These are phyloP conservation scores for Neodiprion pinetum DNA, from an alignment of 1,140 invertebrate species.

Conservation along the genomic window DNA sequence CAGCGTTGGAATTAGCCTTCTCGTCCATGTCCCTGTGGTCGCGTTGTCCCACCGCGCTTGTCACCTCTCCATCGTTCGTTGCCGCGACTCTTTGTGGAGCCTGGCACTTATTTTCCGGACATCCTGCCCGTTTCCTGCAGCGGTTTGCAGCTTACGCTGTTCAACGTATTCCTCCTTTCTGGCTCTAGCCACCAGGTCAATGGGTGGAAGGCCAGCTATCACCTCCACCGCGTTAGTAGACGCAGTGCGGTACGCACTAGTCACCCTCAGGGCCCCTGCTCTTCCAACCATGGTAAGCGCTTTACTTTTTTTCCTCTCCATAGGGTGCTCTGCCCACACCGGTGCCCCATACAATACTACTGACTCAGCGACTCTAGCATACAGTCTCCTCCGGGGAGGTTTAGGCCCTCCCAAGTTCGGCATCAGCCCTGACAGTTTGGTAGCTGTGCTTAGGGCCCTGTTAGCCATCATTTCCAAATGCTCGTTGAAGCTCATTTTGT, in stretches of 20 bases:
- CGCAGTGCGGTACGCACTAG: constrained; percentile 32
- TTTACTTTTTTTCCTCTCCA: constrained; percentile 17
- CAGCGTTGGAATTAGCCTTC: constrained; percentile 31
- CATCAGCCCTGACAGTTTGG: constrained; percentile 8
- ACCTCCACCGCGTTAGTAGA: constrained; percentile 29
- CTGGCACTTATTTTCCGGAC: constrained; percentile 5
- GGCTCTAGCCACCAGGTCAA: constrained; percentile 29
- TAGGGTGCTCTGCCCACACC: constrained; percentile 17
- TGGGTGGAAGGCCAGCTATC: constrained; percentile 29
- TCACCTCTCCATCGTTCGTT: constrained; percentile 15
- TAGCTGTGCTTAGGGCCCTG: constrained; percentile 6
- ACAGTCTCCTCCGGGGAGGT: constrained; percentile 22
- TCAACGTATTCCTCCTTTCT: not conserved
- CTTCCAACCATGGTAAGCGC: constrained; percentile 26
- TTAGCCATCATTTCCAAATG: constrained; percentile 9
- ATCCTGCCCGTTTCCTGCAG: constrained; percentile 15
- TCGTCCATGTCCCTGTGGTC: constrained; percentile 26
- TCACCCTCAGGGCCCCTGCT: constrained; percentile 24
- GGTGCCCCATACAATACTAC: constrained; percentile 29
- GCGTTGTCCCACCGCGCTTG: constrained; percentile 21
- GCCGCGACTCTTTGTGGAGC: not conserved
- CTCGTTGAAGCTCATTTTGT: not conserved
- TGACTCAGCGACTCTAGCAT: constrained; percentile 26
- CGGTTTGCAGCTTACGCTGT: not conserved
- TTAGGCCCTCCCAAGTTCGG: not conserved